Base-by-base conservation (phyloP, 2,888 invertebrate species). In the Nycteola revayana region DNA sequence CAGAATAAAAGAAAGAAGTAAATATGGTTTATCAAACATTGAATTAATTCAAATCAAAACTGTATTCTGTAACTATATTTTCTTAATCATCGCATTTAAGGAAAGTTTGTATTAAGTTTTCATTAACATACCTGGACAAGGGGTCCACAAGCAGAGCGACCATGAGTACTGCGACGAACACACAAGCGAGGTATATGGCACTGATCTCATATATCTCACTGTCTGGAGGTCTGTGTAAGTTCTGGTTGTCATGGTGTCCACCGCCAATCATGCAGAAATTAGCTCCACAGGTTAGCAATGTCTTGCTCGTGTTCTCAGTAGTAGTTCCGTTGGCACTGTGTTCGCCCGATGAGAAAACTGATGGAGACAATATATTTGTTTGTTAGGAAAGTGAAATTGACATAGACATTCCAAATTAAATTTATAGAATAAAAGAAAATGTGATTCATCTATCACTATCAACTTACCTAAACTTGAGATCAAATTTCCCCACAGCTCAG, bases 401-500 rank as follows among this genome's bases (percentile, higher is more conserved):
- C n/a, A n/a, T n/a, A n/a, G n/a, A n/a, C n/a, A n/a, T n/a, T n/a
- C n/a, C n/a, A n/a, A n/a, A n/a, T n/a, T n/a, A n/a, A n/a, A n/a
- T n/a, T n/a, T n/a, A n/a, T n/a, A n/a, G n/a, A n/a, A n/a, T n/a
- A n/a, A n/a, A n/a, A n/a, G n/a, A n/a, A n/a, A n/a, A n/a, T n/a
- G n/a, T n/a, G n/a, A n/a, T n/a, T n/a, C n/a, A n/a, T n/a, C n/a
- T n/a, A n/a, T n/a, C n/a, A n/a, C n/a, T n/a, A n/a, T n/a, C n/a
- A 3, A 89, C 93, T 92, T 76, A 95, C 95, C 94, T 60, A 96
- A 90, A 53, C 97, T 97, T n/a, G 97, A 97, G 66, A 98, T 94
- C 46, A 98, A 91, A 83, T 98, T 98, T 70, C 98, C 98, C 95
- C 97, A 96, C 28, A 98, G 92, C 86, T 98, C 96, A 60, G 98